Evolutionary conservation across 2,113 vertebrate species (phyloP), one percentile per base, ranked within the genome.

Genomic region (Hippocampus abdominalis): DNA sequence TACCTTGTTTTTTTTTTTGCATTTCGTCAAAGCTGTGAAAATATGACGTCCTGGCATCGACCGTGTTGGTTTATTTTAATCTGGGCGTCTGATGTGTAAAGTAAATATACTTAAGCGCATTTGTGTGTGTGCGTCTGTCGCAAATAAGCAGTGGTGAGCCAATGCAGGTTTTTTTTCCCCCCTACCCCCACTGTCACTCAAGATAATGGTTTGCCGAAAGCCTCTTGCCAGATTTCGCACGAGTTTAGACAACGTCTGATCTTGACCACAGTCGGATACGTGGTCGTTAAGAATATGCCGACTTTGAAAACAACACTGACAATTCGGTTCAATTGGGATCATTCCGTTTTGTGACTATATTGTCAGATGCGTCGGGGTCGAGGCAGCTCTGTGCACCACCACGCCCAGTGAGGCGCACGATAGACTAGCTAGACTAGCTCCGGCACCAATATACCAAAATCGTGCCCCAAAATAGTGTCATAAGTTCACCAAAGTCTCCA

Each of bases 1-100:
- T 64, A 39, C 4, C 29, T 51, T 71, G 49, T 60, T 74, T 81
- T 48, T 74, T 81, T 48, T 78, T 80, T 54, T 78, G 81, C 69
- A 51, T 74, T 82, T 78, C 70, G 67, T 78, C 76, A 79, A 36
- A 75, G 83, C 77, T 79, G 81, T 68, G 77, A 80, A 76, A 70
- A 81, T 68, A 70, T 69, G 66, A 71, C 61, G 68, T 75, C 69
- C 71, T 65, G 62, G 70, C 64, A 76, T 74, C 79, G 64, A 73
- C 72, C 77, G 66, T 69, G 74, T 81, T 80, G 74, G 65, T 73
- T 60, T 76, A 11, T 74, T 78, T 76, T 71, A 72, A 81, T 83
- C 68, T 73, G 66, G n/a, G 74, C 56, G 46, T n/a, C 74, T 82
- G 78, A 77, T 78, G 79, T 84, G 82, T 72, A 59, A 77, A 81